Percentiles rank a stretch among this genome's conserved stretches.
phyloP scores from a whole-genome alignment of 2,797 vertebrate genomes.

The Echeneis naucrates region DNA sequence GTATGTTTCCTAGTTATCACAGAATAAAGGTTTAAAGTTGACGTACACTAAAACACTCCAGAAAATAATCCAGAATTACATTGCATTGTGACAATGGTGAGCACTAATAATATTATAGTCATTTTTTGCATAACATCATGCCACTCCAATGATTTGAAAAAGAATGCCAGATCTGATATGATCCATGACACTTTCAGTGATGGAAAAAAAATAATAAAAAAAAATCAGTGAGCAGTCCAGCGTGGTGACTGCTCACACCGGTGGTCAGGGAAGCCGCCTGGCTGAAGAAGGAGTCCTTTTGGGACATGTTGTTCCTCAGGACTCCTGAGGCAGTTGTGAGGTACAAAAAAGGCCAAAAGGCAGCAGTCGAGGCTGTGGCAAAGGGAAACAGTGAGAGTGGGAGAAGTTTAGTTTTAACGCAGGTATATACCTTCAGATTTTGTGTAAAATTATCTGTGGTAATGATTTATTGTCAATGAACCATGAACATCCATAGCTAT shows the following conservation, averaged over 20 bases:
- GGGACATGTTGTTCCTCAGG: too few relatives aligned
- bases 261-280: too few relatives aligned
- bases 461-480: not conserved
- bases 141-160: constrained; percentile 45
- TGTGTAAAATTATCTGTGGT: not conserved
- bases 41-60: constrained; percentile 29
- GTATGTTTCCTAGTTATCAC: not conserved
- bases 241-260: too few relatives aligned
- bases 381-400: too few relatives aligned
- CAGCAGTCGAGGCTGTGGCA: too few relatives aligned
- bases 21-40: constrained; percentile 33
- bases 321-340: too few relatives aligned
- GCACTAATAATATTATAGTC: not conserved
- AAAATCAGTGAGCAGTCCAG: too few relatives aligned
- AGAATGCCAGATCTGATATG: constrained; percentile 3
- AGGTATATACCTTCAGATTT: not conserved
- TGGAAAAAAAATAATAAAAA: not conserved
- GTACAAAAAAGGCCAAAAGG: too few relatives aligned
- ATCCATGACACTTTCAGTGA: constrained; percentile 32
- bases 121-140: not conserved
- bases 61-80: not conserved
- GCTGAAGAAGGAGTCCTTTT: too few relatives aligned
- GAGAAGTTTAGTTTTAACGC: not conserved
- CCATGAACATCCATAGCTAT: not conserved
- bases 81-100: constrained; percentile 5